Conservation (phyloP, 2,888 invertebrate genomes). For the Heliconius ethilla region DNA sequence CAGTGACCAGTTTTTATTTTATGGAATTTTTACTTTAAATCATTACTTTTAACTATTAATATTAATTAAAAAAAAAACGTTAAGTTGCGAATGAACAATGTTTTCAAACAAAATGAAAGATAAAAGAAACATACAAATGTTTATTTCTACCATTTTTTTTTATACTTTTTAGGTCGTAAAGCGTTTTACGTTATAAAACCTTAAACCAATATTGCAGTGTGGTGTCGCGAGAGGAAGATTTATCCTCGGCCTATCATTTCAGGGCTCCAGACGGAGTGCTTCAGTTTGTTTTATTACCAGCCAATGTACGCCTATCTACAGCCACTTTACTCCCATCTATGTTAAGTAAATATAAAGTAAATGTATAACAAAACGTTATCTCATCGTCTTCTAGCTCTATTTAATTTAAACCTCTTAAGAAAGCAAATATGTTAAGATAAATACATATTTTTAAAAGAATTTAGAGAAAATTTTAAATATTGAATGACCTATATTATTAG, state of each 20-base stretch:
- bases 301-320: constrained; percentile 11
- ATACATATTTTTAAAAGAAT: too few species aligned
- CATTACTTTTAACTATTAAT: not conserved
- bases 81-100: not conserved
- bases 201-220: constrained; percentile 12
- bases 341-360: constrained; percentile 2
- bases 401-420: not conserved
- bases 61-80: not conserved
- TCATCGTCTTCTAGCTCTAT: not conserved
- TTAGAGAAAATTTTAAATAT: too few species aligned
- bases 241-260: constrained; percentile 20
- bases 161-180: constrained; percentile 5
- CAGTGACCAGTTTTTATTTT: not conserved
- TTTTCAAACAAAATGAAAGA: not conserved
- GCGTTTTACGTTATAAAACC: constrained; percentile 6
- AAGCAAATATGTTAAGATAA: too few species aligned
- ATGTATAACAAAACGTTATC: not conserved
- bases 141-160: not conserved
- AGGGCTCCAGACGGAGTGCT: constrained; percentile 17
- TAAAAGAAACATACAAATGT: not conserved
- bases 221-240: constrained; percentile 6
- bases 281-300: constrained; percentile 22
- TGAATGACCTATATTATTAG: too few species aligned
- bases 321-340: constrained; percentile 2
- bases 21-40: not conserved